phyloP scores from a whole-genome alignment of 2,797 vertebrate genomes.

The Danio jaintianensis region DNA sequence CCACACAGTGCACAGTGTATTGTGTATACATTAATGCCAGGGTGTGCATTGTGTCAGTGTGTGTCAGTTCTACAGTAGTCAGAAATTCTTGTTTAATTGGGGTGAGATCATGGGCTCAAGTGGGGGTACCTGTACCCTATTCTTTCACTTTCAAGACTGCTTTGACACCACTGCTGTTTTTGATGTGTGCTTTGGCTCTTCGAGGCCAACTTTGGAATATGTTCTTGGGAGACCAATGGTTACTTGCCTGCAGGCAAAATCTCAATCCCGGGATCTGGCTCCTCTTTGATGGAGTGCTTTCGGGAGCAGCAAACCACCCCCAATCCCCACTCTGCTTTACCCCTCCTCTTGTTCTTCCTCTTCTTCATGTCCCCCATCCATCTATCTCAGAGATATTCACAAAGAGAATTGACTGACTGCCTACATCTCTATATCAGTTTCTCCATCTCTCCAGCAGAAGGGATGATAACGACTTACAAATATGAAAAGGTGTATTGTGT shows the following conservation, averaged over 20 bases:
- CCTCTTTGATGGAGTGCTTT: constrained; percentile 87
- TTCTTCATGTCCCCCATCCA: constrained; percentile 26
- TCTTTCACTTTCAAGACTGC: constrained; percentile 82
- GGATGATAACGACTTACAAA: neutral
- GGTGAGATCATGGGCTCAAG: constrained; percentile 81
- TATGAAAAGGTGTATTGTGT: neutral
- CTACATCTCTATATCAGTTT: constrained; percentile 54
- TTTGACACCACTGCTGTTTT: constrained; percentile 82
- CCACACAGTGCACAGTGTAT: neutral
- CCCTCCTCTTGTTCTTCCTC: constrained; percentile 47
- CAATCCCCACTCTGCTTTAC: constrained; percentile 51
- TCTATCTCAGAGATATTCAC: constrained; percentile 40
- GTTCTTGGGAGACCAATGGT: constrained; percentile 85
- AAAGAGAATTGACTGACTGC: constrained; percentile 48
- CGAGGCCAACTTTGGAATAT: constrained; percentile 83
- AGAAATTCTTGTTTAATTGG: constrained; percentile 83
- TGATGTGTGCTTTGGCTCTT: constrained; percentile 87
- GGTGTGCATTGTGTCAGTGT: constrained; percentile 17
- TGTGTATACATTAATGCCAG: constrained; percentile 12
- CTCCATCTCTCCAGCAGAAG: constrained; percentile 37
- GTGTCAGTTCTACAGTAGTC: constrained; percentile 75
- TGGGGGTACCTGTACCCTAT: constrained; percentile 74
- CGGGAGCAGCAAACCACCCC: constrained; percentile 80
- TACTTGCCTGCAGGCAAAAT: constrained; percentile 84
- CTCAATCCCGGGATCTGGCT: constrained; percentile 83